These are phyloP conservation scores for Apus apus DNA, from an alignment of 2,113 vertebrate species.

Conservation along the genomic window DNA sequence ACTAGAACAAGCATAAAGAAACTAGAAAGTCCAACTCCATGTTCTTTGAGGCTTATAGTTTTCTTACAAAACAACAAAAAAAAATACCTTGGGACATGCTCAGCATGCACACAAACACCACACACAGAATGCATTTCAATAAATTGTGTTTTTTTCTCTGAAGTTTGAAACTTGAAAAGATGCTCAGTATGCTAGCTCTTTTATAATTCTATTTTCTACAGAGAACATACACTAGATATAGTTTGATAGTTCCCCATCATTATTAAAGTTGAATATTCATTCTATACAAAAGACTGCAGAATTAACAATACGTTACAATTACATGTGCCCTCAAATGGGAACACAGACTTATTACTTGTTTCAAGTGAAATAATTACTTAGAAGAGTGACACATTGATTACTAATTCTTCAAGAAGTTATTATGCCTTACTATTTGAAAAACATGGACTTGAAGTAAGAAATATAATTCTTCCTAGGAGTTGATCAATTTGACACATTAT, in stretches of 20 bases:
- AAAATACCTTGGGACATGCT: background rate
- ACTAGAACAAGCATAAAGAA: background rate
- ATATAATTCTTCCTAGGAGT: constrained; percentile 54
- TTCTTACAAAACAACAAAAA: background rate
- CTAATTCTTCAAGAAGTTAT: constrained; percentile 63
- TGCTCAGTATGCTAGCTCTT: background rate
- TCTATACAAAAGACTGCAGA: constrained; percentile 45
- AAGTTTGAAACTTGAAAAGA: constrained; percentile 23
- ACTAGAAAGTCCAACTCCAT: background rate
- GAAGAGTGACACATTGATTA: constrained; percentile 62
- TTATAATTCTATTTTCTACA: background rate
- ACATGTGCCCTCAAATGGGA: constrained; percentile 51
- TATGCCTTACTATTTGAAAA: constrained; percentile 60
- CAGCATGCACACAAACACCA: background rate
- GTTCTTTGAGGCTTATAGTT: background rate
- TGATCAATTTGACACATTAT: constrained; percentile 63
- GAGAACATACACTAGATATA: constrained; percentile 17
- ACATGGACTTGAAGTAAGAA: constrained; percentile 57
- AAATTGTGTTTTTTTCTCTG: background rate
- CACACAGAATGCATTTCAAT: background rate
- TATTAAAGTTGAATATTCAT: constrained; percentile 52
- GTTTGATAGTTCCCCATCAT: constrained; percentile 43
- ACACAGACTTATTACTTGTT: constrained; percentile 61
- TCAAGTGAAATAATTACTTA: constrained; percentile 61
- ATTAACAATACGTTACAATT: constrained; percentile 64